Evolutionary conservation across 2,113 vertebrate genomes (phyloP), one percentile per base, ranked within the genome.

Genomic region (Synchiropus splendidus): DNA sequence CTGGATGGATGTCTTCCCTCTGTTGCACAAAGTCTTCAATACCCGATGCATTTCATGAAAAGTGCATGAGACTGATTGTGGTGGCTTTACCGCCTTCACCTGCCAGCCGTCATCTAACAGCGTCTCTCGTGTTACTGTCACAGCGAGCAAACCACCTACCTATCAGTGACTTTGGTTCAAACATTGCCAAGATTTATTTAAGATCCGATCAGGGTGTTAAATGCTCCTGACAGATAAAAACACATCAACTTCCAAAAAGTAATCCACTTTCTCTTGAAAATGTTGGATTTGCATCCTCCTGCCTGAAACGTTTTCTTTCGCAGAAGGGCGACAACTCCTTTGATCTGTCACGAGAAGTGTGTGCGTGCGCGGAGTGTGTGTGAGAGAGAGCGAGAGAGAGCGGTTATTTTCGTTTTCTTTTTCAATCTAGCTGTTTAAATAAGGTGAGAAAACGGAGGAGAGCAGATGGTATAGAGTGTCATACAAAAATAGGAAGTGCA

Each of bases 21-120:
- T 63, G 80, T 81, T 81, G 81, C 59, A 67, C 53, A 66, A 78
- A 59, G 61, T 75, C 69, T 69, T 74, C 60, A 58, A 63, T 49
- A 53, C 48, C 56, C 64, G 76, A 64, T 65, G 67, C 72, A 74
- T 76, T 77, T 79, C 60, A 64, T 58, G 53, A 27, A 36, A 43
- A 61, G 70, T 65, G 62, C 58, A 67, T 61, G 54, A 65, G 76
- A 78, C 61, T 31, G 64, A 69, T 63, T 76, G 58, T 45, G 56
- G 59, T 70, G 38, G 48, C 31, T 64, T 54, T 33, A 16, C 42
- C 48, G 66, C 70, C 59, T 61, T 60, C 51, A 39, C 69, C 75
- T 44, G 32, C 18, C 6, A 43, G 62, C 58, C 70, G 53, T 67
- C 60, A 64, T 69, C 40, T 51, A 3, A 37, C 62, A 67, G 49